These are phyloP conservation scores for Mormyrus hasselquistii DNA, from an alignment of 2,797 vertebrate genomes.

Conservation along the genomic window DNA sequence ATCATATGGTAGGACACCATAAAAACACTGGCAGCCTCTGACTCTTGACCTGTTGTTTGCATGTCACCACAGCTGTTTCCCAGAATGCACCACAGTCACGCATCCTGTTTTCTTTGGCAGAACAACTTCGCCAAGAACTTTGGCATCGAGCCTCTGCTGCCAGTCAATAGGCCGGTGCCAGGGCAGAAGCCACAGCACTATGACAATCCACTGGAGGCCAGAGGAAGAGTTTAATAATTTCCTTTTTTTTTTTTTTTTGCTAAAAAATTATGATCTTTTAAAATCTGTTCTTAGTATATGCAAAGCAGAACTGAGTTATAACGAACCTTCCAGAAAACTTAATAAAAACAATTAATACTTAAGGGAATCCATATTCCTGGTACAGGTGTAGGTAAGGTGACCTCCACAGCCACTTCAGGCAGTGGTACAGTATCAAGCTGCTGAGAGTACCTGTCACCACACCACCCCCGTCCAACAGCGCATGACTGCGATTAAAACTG, in stretches of 20 bases:
- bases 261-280: neutral
- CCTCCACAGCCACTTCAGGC: neutral
- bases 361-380: neutral
- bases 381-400: conserved; percentile 8
- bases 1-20: conserved; percentile 54
- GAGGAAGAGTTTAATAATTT: neutral
- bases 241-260: neutral
- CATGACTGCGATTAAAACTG: conserved; percentile 11
- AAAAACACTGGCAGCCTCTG: neutral
- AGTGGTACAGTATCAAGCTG: conserved; percentile 22
- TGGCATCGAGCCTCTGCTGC: conserved; percentile 47
- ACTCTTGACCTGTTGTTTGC: neutral
- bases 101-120: conserved; percentile 35
- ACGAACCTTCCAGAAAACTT: neutral
- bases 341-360: neutral
- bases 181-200: neutral
- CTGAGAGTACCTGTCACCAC: conserved; percentile 26
- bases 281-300: neutral
- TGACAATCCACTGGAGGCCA: neutral
- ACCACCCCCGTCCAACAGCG: neutral
- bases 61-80: neutral
- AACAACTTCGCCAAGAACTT: conserved; percentile 52
- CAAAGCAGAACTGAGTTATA: neutral
- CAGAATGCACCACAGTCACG: neutral
- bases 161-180: conserved; percentile 39